phyloP scores from a whole-genome alignment of 2,113 vertebrate genomes.

The Semnornis frantzii region DNA sequence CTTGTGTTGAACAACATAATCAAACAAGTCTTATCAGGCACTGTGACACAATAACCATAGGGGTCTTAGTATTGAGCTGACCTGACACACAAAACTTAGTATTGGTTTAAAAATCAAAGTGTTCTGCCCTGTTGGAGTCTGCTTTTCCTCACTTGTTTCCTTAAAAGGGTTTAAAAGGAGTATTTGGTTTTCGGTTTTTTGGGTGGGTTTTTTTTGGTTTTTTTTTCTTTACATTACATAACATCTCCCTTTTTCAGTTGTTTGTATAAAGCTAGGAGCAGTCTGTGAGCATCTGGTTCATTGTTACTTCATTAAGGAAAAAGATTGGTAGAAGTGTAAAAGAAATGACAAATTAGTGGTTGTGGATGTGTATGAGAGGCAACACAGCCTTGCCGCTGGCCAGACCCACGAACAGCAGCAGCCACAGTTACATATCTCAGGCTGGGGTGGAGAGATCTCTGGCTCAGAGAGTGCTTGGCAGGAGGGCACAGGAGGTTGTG shows the following conservation, averaged over 20 bases:
- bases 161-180: neutral
- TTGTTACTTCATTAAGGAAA: neutral
- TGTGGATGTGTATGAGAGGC: no score
- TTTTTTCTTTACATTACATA: neutral
- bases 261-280: neutral
- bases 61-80: neutral
- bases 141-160: neutral
- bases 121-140: neutral
- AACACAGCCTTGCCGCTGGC: neutral
- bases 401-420: accelerated
- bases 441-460: no score
- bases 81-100: neutral
- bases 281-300: neutral
- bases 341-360: neutral
- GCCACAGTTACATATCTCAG: accelerated
- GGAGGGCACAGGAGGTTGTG: neutral
- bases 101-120: neutral
- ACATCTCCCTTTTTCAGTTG: neutral
- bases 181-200: neutral
- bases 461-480: neutral
- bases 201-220: no score
- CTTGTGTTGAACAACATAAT: neutral
- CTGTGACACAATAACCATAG: neutral
- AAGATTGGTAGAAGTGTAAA: neutral
- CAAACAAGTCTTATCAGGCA: neutral